These are phyloP conservation scores for Xestia c-nigrum DNA, from an alignment of 2,888 invertebrate genomes.

Conservation along the genomic window DNA sequence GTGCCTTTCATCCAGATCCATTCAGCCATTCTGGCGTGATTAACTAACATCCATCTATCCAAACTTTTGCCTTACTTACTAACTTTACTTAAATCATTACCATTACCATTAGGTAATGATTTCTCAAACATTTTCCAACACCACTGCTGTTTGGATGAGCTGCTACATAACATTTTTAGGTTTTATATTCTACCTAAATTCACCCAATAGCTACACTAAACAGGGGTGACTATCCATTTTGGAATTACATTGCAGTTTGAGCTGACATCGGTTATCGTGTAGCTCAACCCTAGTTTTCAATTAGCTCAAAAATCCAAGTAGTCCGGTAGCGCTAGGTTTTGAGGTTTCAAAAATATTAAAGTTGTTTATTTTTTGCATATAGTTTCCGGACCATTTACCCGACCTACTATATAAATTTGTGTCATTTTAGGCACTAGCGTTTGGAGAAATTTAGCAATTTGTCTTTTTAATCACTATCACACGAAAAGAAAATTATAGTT, in stretches of 20 bases:
- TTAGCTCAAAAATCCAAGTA: constrained; percentile 9
- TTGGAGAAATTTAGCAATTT: no score
- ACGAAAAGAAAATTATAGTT: no score
- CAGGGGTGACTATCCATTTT: background rate
- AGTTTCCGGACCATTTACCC: no score
- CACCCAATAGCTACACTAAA: background rate
- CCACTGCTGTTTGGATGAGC: background rate
- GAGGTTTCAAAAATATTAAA: no score
- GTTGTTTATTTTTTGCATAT: no score
- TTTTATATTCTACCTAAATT: background rate
- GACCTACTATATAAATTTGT: no score
- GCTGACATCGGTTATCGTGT: background rate
- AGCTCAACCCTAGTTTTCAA: background rate
- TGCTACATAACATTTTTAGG: background rate
- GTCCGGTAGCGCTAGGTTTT: no score
- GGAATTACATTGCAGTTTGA: background rate
- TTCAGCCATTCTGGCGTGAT: background rate
- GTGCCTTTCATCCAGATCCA: background rate
- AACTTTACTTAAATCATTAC: no score
- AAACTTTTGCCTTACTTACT: no score
- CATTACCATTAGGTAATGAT: no score
- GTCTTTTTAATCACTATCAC: no score
- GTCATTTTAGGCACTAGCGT: no score
- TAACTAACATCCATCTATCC: background rate
- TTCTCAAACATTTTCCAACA: background rate